phyloP scores from a whole-genome alignment of 2,797 vertebrate species.

The Rhadinocentrus ornatus region DNA sequence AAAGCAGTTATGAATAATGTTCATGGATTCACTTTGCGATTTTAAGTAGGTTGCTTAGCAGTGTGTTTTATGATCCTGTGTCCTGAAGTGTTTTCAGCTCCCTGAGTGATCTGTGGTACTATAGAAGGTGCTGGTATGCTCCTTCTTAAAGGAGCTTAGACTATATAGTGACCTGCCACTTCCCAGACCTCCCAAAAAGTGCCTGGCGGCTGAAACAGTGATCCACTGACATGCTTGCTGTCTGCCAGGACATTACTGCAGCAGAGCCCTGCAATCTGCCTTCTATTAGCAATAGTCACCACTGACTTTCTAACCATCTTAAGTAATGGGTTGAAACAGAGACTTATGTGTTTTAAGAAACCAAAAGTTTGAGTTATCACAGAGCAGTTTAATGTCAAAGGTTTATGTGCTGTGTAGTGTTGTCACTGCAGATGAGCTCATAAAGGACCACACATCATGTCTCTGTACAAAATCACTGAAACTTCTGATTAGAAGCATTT shows the following conservation, averaged over 20 bases:
- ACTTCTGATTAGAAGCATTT: constrained; percentile 52
- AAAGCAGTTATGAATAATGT: constrained; percentile 47
- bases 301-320: constrained; percentile 60
- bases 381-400: constrained; percentile 75
- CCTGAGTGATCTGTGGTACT: constrained; percentile 49
- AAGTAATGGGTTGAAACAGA: constrained; percentile 55
- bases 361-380: constrained; percentile 66
- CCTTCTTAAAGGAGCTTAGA: constrained; percentile 69
- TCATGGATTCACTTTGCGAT: constrained; percentile 45
- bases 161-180: constrained; percentile 75
- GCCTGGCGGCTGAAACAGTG: constrained; percentile 63
- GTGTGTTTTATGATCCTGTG: constrained; percentile 62
- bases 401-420: constrained; percentile 85
- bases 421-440: constrained; percentile 83
- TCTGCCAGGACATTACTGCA: constrained; percentile 72
- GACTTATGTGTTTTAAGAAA: constrained; percentile 55
- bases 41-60: constrained; percentile 52
- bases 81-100: constrained; percentile 62
- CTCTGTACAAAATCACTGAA: constrained; percentile 40
- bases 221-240: constrained; percentile 65
- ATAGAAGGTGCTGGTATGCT: constrained; percentile 75
- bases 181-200: constrained; percentile 75
- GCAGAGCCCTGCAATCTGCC: constrained; percentile 71
- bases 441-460: constrained; percentile 88
- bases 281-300: constrained; percentile 68